A percentile compares a stretch with the other conserved stretches of the same genome.
phyloP scores from a whole-genome alignment of 1,140 invertebrate species.

The Drosophila nebulosa region DNA sequence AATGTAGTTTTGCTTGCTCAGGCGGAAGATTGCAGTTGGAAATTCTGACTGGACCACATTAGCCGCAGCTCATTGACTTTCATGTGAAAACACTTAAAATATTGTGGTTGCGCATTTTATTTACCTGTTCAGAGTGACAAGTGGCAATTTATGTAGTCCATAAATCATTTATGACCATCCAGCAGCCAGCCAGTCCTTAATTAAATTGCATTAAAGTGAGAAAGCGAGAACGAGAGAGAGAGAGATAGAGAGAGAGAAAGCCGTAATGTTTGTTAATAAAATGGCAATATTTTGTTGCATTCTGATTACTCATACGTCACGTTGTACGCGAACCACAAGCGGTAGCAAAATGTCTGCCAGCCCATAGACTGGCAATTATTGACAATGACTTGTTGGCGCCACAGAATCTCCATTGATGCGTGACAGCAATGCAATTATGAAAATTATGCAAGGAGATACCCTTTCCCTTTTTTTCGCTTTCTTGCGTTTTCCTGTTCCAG shows the following conservation, averaged over 20 bases:
- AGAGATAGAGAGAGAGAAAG: not conserved
- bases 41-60: conserved; percentile 17
- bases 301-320: conserved; percentile 37
- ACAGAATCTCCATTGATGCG: conserved; percentile 57
- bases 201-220: conserved; percentile 38
- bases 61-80: conserved; percentile 52
- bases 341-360: not conserved
- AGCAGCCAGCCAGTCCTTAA: conserved; percentile 43
- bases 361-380: conserved; percentile 49
- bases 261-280: conserved; percentile 63
- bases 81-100: conserved; percentile 31
- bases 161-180: conserved; percentile 49
- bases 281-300: conserved; percentile 30
- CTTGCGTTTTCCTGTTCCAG: conserved; percentile 2
- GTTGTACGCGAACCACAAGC: conserved; percentile 12
- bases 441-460: conserved; percentile 41
- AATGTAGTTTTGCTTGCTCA: conserved; percentile 23
- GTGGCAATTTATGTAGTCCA: conserved; percentile 49
- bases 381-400: conserved; percentile 64
- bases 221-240: conserved; percentile 12
- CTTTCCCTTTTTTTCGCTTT: not conserved
- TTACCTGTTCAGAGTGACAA: conserved; percentile 33
- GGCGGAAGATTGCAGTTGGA: conserved; percentile 30
- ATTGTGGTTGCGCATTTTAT: conserved; percentile 23
- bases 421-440: conserved; percentile 68